A percentile compares a stretch with the other conserved stretches of the same genome.
These are phyloP conservation scores for Arion vulgaris DNA, from an alignment of 1,140 invertebrate species.

Conservation along the genomic window DNA sequence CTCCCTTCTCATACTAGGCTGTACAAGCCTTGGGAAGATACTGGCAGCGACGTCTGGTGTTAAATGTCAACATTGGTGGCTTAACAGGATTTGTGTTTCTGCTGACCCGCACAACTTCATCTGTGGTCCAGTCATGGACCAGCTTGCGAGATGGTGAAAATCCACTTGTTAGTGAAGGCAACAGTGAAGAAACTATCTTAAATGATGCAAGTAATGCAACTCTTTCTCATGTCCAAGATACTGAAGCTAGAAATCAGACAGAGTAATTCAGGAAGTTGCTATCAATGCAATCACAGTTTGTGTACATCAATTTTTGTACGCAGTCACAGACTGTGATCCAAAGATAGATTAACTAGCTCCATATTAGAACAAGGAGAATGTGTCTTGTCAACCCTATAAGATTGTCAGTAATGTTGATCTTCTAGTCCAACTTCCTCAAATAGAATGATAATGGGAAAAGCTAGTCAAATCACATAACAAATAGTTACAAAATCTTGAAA, in stretches of 20 bases:
- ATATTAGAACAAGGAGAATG: no score
- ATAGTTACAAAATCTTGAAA: no score
- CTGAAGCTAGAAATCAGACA: not conserved
- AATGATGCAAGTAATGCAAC: conserved; percentile 11
- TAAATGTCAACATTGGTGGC: conserved; percentile 68
- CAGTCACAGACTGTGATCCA: no score
- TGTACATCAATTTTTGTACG: no score
- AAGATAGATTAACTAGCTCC: no score
- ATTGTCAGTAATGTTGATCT: no score
- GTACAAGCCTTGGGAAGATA: conserved; percentile 52
- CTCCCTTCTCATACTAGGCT: conserved; percentile 43
- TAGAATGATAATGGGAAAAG: no score
- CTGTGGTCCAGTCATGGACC: not conserved
- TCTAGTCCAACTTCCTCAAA: no score
- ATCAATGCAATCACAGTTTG: no score
- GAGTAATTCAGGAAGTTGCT: no score
- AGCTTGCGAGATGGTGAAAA: conserved; percentile 1
- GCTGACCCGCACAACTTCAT: conserved; percentile 53
- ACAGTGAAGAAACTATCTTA: not conserved
- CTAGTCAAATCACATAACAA: no score
- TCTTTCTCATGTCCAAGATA: not conserved
- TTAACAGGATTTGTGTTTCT: conserved; percentile 62
- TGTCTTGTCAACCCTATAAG: no score
- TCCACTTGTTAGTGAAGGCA: not conserved
- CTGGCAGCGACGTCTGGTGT: conserved; percentile 57